Base-by-base conservation (phyloP, 2,113 vertebrate species). In the Festucalex cinctus region DNA sequence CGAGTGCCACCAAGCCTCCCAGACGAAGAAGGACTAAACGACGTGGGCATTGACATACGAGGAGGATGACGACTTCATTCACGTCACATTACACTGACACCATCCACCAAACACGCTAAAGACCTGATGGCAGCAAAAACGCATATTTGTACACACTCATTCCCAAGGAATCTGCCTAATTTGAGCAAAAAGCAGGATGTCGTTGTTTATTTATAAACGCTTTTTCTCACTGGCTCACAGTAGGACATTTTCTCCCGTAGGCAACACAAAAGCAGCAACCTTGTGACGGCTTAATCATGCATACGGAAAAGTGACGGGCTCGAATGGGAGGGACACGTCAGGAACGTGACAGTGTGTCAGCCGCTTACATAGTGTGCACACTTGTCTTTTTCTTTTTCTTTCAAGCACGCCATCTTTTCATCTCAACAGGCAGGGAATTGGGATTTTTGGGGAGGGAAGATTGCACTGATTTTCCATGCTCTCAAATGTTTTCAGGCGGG, bases 261-360 rank as follows among this genome's bases (percentile, higher is more conserved):
- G 65, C 75, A 51, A 65, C 49, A 68, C 73, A 56, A 71, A 65
- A 81, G 65, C 75, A 56, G 68, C 54, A 68, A 69, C 74, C 51
- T 74, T 75, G 67, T 77, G 82, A 86, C 70, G 74, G 65, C 70
- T 70, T 78, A 84, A 74, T 76, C 76, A 63, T 68, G 78, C 73
- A 24, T 83, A 69, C 65, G 75, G 48, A 72, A 76, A 78, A 73
- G 66, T 73, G 74, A 82, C 81, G 63, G 70, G 59, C 67, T 73
- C 43, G 75, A 76, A 86, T 86, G 75, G 79, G 64, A 73, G 65
- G 61, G 79, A 78, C 76, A 77, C 78, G 63, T 71, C 54, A 57
- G 44, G 66, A 81, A 59, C 22, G 69, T 62, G 60, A 43, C 10
- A 39, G 13, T 17, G 12, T 56, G 53, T 56, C 53, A 56, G 28